phyloP scores from a whole-genome alignment of 2,113 vertebrate species.

The Halichoeres trimaculatus region DNA sequence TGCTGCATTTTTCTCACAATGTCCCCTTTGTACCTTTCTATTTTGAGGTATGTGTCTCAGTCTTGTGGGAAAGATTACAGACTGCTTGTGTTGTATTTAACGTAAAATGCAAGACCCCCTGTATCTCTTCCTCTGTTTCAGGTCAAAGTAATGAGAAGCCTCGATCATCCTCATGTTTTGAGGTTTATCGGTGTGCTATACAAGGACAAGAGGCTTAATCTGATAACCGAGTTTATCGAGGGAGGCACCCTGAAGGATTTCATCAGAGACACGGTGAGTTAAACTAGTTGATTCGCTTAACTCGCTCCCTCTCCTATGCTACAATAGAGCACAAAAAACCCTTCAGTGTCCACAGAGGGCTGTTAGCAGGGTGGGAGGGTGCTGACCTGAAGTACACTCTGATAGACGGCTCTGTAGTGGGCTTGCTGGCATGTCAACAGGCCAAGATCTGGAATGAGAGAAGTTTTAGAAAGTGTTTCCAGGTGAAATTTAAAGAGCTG shows the following conservation, averaged over 20 bases:
- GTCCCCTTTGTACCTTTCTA: conserved; percentile 35
- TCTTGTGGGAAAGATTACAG: conserved; percentile 9
- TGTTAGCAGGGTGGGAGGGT: conserved; percentile 35
- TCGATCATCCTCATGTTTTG: conserved; percentile 94
- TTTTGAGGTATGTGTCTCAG: conserved; percentile 10
- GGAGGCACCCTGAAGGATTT: conserved; percentile 97
- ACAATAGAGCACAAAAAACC: conserved; percentile 19
- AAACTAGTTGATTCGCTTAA: conserved; percentile 32
- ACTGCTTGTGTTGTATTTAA: conserved; percentile 13
- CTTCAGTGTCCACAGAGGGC: conserved; percentile 17
- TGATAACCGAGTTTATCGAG: conserved; percentile 96
- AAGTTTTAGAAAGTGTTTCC: conserved; percentile 66
- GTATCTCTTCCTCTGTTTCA: conserved; percentile 55
- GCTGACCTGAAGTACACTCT: conserved; percentile 65
- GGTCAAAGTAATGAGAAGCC: conserved; percentile 98
- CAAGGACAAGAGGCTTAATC: conserved; percentile 96
- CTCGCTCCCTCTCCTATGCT: conserved; percentile 1
- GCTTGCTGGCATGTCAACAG: conserved; percentile 35
- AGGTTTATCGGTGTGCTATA: conserved; percentile 97
- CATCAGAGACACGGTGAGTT: conserved; percentile 89
- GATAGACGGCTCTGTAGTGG: conserved; percentile 20
- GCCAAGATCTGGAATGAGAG: conserved; percentile 34
- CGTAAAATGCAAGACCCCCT: neutral
- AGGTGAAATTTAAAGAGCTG: conserved; percentile 61
- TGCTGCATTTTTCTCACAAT: conserved; percentile 13